phyloP scores from a whole-genome alignment of 2,888 invertebrate genomes.

The Apodemia duryi region DNA sequence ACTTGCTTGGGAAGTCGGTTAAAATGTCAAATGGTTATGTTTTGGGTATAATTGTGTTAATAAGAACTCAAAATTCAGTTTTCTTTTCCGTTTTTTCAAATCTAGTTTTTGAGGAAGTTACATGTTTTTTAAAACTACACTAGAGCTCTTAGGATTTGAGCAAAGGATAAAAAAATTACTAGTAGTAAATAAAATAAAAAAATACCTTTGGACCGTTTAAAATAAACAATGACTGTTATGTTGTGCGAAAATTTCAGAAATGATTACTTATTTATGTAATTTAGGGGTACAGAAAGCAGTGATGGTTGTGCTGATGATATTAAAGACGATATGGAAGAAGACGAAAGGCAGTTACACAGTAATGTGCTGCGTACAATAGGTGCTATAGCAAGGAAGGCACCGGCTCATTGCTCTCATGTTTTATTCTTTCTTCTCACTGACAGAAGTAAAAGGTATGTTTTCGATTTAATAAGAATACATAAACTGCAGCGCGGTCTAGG shows the following conservation, averaged over 20 bases:
- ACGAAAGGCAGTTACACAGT: constrained; percentile 62
- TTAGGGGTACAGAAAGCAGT: constrained; percentile 49
- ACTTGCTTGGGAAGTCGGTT: no score
- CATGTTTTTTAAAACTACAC: no score
- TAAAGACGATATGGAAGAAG: constrained; percentile 64
- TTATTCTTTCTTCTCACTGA: constrained; percentile 83
- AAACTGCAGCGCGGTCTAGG: no score
- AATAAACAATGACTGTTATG: not conserved
- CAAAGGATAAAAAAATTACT: no score
- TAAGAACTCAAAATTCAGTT: no score
- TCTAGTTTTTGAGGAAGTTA: no score
- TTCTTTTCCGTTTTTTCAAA: no score
- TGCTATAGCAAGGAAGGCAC: constrained; percentile 80
- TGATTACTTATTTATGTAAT: not conserved
- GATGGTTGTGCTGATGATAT: constrained; percentile 56
- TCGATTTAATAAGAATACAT: no score
- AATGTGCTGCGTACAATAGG: constrained; percentile 89
- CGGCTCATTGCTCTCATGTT: constrained; percentile 82
- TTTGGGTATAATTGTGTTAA: no score
- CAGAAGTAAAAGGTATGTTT: constrained; percentile 74
- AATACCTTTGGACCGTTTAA: not conserved
- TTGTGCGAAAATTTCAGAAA: not conserved
- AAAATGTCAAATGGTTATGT: no score
- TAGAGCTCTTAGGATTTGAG: no score
- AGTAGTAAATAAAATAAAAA: no score